Evolutionary conservation across 2,888 invertebrate species (phyloP).

Genomic region (Onthophagus sagittarius): DNA sequence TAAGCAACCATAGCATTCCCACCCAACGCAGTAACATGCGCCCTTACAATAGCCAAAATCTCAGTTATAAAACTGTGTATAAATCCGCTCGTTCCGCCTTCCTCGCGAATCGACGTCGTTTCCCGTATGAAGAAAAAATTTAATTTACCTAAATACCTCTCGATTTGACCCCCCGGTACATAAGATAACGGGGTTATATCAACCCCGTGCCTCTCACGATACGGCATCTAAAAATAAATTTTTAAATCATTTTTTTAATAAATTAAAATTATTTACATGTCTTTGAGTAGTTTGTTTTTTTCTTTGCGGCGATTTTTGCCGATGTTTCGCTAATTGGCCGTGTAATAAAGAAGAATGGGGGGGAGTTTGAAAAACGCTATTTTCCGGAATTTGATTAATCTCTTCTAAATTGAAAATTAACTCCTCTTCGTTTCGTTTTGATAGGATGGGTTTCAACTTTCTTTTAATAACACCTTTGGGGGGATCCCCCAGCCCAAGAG

Average conservation of each 20-base stretch:
- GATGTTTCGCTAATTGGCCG: conserved; percentile 47
- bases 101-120: conserved; percentile 87
- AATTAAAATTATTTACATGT: conserved; percentile 37
- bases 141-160: conserved; percentile 82
- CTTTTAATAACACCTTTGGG: conserved; percentile 49
- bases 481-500: conserved; percentile 67
- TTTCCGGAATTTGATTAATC: conserved; percentile 58
- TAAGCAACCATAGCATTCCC: conserved; percentile 95
- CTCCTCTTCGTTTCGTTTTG: conserved; percentile 61
- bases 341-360: conserved; percentile 25
- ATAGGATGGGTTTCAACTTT: conserved; percentile 45
- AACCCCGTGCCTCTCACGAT: conserved; percentile 58
- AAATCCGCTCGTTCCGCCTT: conserved; percentile 90
- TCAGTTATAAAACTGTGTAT: conserved; percentile 92
- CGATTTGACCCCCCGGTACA: conserved; percentile 72
- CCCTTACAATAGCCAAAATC: conserved; percentile 87
- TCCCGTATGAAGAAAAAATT: conserved; percentile 95
- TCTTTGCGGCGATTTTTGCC: conserved; percentile 56
- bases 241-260: neutral
- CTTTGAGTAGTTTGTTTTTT: conserved; percentile 40
- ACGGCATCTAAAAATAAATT: conserved; percentile 44
- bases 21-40: conserved; percentile 88
- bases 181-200: conserved; percentile 79
- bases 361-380: conserved; percentile 28
- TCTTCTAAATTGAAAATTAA: conserved; percentile 83